A percentile compares a stretch with the other conserved stretches of the same genome.
Conservation (phyloP, 2,113 vertebrate genomes). For the Sterrhoptilus dennistouni region DNA sequence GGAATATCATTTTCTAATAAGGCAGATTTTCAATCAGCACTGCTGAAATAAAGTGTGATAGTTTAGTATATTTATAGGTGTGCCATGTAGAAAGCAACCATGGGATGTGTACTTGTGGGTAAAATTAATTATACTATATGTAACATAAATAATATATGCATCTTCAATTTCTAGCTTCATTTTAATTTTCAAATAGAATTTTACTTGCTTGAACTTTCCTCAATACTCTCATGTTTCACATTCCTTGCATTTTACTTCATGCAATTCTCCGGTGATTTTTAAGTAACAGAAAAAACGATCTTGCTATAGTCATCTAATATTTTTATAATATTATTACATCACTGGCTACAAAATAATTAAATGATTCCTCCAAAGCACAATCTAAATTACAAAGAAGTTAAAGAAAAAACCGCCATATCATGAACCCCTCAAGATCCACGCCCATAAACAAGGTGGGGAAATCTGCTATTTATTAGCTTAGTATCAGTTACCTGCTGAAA, state of each 20-base stretch:
- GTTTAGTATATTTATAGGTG: neutral
- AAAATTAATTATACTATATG: neutral
- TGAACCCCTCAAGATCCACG: neutral
- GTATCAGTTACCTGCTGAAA: neutral
- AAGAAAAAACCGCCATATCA: neutral
- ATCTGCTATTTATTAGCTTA: neutral
- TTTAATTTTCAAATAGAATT: neutral
- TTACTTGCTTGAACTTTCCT: neutral
- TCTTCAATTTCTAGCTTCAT: neutral
- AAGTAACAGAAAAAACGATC: neutral
- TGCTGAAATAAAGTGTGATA: neutral
- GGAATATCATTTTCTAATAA: neutral
- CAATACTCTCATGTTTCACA: neutral
- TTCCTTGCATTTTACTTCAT: neutral
- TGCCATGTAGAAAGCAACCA: neutral
- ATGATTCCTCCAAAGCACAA: neutral
- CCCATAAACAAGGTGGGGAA: accelerated
- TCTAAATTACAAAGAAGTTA: neutral
- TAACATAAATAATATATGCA: neutral
- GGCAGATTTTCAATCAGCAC: neutral
- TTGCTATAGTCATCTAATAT: neutral
- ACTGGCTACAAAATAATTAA: neutral
- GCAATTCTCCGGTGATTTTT: neutral
- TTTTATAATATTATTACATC: neutral
- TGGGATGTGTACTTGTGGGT: neutral